Conservation (phyloP, 2,797 vertebrate genomes). For the Orestias chungarensis region DNA sequence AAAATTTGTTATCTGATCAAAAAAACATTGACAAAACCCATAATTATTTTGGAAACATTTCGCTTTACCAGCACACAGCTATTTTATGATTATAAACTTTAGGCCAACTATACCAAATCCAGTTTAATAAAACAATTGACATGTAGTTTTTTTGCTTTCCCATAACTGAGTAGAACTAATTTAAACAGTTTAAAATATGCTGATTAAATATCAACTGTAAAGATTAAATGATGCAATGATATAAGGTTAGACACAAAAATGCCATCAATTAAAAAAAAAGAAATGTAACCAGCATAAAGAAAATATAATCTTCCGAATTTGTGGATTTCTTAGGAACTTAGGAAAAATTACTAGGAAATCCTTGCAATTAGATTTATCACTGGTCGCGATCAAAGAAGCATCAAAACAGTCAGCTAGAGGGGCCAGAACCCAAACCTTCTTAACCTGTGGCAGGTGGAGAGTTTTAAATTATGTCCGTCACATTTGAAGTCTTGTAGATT, state of each 20-base stretch:
- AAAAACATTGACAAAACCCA: background rate
- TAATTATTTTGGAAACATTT: background rate
- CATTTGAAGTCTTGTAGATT: too few relatives aligned
- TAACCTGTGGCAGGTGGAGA: conserved; percentile 7
- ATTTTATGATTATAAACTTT: too few relatives aligned
- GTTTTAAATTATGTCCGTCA: conserved; percentile 16
- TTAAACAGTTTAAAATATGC: background rate
- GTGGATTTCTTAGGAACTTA: too few relatives aligned
- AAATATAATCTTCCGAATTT: background rate
- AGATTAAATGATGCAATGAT: background rate
- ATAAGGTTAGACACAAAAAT: background rate
- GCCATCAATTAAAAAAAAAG: background rate
- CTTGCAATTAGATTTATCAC: background rate
- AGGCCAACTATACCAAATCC: too few relatives aligned
- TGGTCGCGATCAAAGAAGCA: background rate
- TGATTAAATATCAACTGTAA: background rate
- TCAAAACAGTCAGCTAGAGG: background rate
- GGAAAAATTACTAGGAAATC: background rate
- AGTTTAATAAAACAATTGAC: background rate
- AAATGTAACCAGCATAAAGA: background rate
- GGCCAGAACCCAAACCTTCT: conserved; percentile 9
- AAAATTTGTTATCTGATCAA: background rate
- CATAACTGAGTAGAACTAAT: background rate
- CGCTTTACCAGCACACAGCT: background rate
- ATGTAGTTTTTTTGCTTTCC: background rate